A percentile compares a stretch with the other conserved stretches of the same genome.
These are phyloP conservation scores for Eurosta solidaginis DNA, from an alignment of 1,140 invertebrate genomes.

Conservation along the genomic window DNA sequence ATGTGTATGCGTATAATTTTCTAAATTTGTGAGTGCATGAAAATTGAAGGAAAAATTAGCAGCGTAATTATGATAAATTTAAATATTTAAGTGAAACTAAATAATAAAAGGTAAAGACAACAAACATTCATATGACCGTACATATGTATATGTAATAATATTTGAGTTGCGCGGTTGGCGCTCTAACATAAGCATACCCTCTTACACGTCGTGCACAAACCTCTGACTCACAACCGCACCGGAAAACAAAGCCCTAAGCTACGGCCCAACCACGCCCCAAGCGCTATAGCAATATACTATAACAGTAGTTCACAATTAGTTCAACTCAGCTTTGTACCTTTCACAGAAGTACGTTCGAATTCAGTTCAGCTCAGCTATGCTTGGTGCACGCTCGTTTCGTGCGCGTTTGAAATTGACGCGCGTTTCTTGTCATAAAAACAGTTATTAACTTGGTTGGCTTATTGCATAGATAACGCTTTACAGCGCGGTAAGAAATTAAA, in stretches of 20 bases:
- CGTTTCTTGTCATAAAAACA: not conserved
- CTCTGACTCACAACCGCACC: not conserved
- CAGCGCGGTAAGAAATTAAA: not conserved
- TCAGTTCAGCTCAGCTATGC: conserved; percentile 23
- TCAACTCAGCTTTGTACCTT: not conserved
- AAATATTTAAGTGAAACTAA: conserved; percentile 19
- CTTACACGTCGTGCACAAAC: not conserved
- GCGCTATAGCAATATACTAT: not conserved
- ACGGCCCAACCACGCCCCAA: not conserved
- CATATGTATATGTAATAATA: not conserved
- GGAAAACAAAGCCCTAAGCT: not conserved
- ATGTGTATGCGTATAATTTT: not conserved
- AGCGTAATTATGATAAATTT: conserved; percentile 9
- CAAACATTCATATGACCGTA: not conserved
- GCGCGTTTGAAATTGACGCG: conserved; percentile 1
- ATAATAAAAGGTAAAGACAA: too few relatives aligned
- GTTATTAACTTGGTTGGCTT: not conserved
- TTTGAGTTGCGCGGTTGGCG: not conserved
- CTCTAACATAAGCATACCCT: not conserved
- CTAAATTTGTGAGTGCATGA: not conserved
- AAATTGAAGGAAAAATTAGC: not conserved
- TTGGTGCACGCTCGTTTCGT: conserved; percentile 3
- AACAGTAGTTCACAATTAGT: not conserved
- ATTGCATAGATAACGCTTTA: not conserved
- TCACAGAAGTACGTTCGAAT: not conserved